Base-by-base conservation (phyloP, 2,797 vertebrate genomes). In the Linurgus olivaceus region DNA sequence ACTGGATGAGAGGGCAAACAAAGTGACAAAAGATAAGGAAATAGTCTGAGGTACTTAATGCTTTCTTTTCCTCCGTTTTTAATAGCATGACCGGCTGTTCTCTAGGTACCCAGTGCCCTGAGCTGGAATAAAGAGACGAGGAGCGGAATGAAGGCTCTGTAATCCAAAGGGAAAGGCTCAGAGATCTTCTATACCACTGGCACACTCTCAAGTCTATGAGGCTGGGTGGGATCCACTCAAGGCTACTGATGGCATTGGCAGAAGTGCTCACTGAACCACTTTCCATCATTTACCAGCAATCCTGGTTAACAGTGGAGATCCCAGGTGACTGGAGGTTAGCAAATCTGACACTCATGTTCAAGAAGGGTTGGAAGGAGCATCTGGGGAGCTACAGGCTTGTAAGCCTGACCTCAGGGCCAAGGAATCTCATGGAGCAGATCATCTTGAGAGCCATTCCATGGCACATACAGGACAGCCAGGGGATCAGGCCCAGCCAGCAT, bases 111-210 rank as follows among this genome's bases (percentile, higher is more conserved):
- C 20, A 63, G n/a, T 5, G 5, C 29, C 17, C 10, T 59, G 23
- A 59, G 7, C 37, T 37, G 40, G 19, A 84, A 58, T 63, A 38
- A 44, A 11, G 51, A 31, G 33, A 47, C 0, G 0, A 55, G 23
- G 42, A 68, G 29, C 6, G 37, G 17, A 82, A 54, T 45, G n/a
- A 44, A 65, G 33, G 15, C 26, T 20, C 18, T 57, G 7, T 48
- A 65, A 59, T 59, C 50, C 23, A 17, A 47, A 61, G 47, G 14
- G 10, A 42, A 47, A 37, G 45, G 11, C 13, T 73, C 55, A 50
- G 62, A 13, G 9, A 47, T 26, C 13, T 58, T 21, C 42, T 48
- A 6, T 0, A 1, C 42, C 33, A 15, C 44, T 68, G 54, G 19
- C 16, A 52, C 16, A 21, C 18, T 58, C 17, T 13, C 21, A 37